A percentile compares a stretch with the other conserved stretches of the same genome.
These are phyloP conservation scores for Phallusia fumigata DNA, from an alignment of 23 tunicate genomes.

Conservation along the genomic window DNA sequence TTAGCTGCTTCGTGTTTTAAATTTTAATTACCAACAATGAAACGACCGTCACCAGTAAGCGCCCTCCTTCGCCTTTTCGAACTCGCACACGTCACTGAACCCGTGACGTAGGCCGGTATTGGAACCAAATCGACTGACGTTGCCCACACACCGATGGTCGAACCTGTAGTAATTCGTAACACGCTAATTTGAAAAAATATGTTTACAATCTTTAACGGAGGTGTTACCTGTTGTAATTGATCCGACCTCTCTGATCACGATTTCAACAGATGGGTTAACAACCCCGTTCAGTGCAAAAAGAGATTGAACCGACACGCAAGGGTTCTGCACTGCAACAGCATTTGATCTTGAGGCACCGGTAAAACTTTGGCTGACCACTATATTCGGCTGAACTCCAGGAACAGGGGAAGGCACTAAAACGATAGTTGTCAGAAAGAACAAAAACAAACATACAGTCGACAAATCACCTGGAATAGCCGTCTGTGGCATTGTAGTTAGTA, in stretches of 20 bases:
- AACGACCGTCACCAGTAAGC: constrained; percentile 4
- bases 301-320: background rate
- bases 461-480: background rate
- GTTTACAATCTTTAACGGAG: background rate
- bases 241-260: background rate
- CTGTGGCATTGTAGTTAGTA: background rate
- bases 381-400: background rate
- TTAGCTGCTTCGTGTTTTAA: background rate
- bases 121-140: background rate
- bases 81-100: background rate
- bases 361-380: background rate
- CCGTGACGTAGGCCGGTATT: background rate
- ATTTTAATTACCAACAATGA: background rate
- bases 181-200: background rate
- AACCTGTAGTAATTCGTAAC: background rate
- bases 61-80: background rate
- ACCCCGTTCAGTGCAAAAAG: background rate
- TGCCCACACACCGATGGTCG: background rate
- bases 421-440: background rate
- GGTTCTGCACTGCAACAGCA: background rate
- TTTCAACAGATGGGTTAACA: background rate
- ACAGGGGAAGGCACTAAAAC: background rate
- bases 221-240: background rate
- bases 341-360: background rate
- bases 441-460: no score